Percentiles rank a stretch among this genome's conserved stretches.
These are phyloP conservation scores for Equus quagga DNA, from an alignment of 2,113 vertebrate species.

Conservation along the genomic window DNA sequence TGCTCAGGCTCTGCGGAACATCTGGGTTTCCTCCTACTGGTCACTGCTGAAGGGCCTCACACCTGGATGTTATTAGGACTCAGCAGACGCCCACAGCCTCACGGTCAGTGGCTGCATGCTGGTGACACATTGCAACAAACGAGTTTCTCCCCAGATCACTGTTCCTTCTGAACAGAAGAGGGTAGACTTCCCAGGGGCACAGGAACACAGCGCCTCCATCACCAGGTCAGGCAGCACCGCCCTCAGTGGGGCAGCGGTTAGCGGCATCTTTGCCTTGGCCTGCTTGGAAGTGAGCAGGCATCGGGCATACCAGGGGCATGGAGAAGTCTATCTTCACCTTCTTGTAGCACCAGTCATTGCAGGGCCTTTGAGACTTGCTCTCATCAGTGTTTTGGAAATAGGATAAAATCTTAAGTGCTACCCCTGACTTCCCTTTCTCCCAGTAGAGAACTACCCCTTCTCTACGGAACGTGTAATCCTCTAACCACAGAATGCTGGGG, in stretches of 20 bases:
- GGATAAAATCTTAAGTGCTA: not conserved
- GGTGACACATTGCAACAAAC: not conserved
- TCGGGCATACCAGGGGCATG: accelerated
- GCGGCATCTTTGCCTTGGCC: not conserved
- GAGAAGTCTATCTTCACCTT: accelerated
- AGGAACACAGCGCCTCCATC: not conserved
- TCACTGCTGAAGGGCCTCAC: not conserved
- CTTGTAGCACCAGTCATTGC: not conserved
- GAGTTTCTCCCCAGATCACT: not conserved
- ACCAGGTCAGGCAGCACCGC: not conserved
- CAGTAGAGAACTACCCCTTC: not conserved
- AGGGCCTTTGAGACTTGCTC: not conserved
- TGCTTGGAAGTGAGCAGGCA: not conserved
- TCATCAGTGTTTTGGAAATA: not conserved
- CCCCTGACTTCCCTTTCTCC: not conserved
- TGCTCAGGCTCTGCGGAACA: not conserved
- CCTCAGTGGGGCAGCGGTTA: not conserved
- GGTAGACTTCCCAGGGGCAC: not conserved
- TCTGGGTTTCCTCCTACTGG: conserved; percentile 50
- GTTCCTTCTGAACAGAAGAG: not conserved
- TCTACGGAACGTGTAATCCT: not conserved
- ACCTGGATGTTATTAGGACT: conserved; percentile 66
- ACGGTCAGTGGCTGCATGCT: not conserved
- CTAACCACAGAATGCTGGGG: not conserved
- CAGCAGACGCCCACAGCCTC: not conserved